Evolutionary conservation across 2,888 invertebrate genomes (phyloP).

Genomic region (Nomada fucata): DNA sequence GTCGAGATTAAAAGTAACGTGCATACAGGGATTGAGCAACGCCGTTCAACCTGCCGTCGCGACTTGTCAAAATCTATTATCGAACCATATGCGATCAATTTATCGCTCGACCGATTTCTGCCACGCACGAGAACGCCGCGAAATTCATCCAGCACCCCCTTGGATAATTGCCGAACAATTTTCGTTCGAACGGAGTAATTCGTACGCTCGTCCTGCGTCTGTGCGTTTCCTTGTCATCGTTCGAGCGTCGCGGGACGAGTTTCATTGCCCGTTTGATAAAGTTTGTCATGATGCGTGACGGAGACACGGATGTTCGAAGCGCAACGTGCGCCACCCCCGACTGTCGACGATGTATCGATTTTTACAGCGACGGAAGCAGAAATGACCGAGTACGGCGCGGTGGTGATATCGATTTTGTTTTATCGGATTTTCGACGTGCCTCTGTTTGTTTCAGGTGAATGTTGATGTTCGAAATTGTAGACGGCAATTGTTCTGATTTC

Average conservation of each 20-base stretch:
- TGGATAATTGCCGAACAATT: slow-evolving; percentile 57
- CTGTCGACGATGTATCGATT: slow-evolving; percentile 35
- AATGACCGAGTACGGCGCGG: no score
- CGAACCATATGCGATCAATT: slow-evolving; percentile 50
- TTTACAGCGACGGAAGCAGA: neutral
- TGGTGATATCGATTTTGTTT: no score
- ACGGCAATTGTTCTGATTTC: slow-evolving; percentile 9
- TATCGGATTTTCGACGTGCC: neutral
- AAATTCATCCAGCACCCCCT: slow-evolving; percentile 63
- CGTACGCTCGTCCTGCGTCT: slow-evolving; percentile 1
- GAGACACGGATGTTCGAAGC: slow-evolving; percentile 27
- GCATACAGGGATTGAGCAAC: neutral
- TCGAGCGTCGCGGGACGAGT: slow-evolving; percentile 49
- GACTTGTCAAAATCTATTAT: slow-evolving; percentile 64
- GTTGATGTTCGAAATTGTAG: neutral
- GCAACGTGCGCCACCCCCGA: slow-evolving; percentile 7
- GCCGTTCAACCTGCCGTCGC: slow-evolving; percentile 26
- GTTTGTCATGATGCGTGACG: slow-evolving; percentile 49
- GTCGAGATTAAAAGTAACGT: no score
- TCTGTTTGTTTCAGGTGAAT: neutral
- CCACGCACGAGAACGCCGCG: slow-evolving; percentile 39
- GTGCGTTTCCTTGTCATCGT: slow-evolving; percentile 33
- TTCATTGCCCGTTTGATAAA: slow-evolving; percentile 60
- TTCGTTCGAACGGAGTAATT: slow-evolving; percentile 48
- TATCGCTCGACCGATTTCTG: slow-evolving; percentile 52